Percentiles rank a stretch among this genome's conserved stretches.
phyloP scores from a whole-genome alignment of 30 jellyfish, hydroid and myxozoan species.

The Sanderia malayensis region DNA sequence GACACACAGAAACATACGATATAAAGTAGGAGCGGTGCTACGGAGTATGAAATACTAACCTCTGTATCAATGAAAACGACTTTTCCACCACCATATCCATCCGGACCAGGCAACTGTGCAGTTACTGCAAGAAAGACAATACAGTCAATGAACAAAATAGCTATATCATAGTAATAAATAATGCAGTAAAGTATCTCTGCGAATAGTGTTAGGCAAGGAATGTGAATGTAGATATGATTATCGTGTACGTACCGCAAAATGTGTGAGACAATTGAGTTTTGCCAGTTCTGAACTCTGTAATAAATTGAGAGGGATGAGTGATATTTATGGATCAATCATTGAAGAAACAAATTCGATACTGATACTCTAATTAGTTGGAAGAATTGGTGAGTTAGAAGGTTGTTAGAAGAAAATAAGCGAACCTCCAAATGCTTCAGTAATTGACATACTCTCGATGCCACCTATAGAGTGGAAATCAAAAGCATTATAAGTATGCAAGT shows the following conservation, averaged over 20 bases:
- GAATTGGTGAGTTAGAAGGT: too few species aligned
- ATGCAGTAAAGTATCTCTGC: too few species aligned
- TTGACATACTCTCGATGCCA: conserved; percentile 99
- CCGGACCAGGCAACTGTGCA: conserved; percentile 95
- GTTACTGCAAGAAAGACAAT: conserved; percentile 88
- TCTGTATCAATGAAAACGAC: conserved; percentile 96
- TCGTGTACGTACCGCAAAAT: conserved; percentile 72
- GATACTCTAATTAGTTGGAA: too few species aligned
- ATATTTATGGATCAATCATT: background rate
- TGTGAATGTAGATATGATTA: background rate
- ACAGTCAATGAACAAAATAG: too few species aligned
- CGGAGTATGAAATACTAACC: conserved; percentile 11
- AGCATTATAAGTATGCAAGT: background rate
- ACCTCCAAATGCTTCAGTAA: conserved; percentile 99
- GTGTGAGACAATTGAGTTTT: conserved; percentile 98
- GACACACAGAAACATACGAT: too few species aligned
- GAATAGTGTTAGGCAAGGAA: background rate
- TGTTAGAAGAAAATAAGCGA: background rate
- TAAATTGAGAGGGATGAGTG: background rate
- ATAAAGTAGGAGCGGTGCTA: too few species aligned
- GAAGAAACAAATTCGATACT: too few species aligned
- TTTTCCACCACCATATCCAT: conserved; percentile 95
- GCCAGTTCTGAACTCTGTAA: conserved; percentile 94
- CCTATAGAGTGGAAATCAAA: conserved; percentile 32
- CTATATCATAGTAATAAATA: too few species aligned